phyloP scores from a whole-genome alignment of 2,113 vertebrate species.

The Zosterops japonicus region DNA sequence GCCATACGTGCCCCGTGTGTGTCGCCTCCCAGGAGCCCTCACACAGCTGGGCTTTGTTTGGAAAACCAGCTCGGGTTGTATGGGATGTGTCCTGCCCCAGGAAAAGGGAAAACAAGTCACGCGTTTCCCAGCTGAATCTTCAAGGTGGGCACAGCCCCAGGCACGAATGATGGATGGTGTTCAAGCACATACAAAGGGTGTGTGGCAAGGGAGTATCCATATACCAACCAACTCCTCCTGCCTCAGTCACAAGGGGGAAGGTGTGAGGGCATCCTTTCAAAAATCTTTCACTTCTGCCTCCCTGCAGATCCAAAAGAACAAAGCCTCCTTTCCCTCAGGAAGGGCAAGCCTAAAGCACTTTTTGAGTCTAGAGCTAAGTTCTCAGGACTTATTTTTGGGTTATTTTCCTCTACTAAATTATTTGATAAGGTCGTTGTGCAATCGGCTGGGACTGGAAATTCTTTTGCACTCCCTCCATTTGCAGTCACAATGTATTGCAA shows the following conservation, averaged over 20 bases:
- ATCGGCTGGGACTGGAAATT: not conserved
- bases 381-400: not conserved
- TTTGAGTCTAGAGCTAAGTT: not conserved
- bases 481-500: not conserved
- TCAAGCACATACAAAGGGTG: not conserved
- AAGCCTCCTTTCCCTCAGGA: not conserved
- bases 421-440: not conserved
- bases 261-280: not conserved
- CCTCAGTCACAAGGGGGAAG: not conserved
- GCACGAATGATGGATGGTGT: not conserved
- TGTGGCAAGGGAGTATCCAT: not conserved
- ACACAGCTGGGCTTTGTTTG: not conserved
- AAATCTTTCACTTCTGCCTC: not conserved
- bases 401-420: not conserved
- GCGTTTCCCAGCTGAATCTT: not conserved
- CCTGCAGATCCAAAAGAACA: not conserved
- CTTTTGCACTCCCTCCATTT: not conserved
- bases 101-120: not conserved
- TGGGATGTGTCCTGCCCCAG: not conserved
- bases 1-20: fast-evolving
- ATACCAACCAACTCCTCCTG: not conserved
- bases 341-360: not conserved
- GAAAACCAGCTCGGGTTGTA: not conserved
- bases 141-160: not conserved
- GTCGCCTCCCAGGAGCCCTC: not conserved